Percentiles rank a stretch among this genome's conserved stretches.
These are phyloP conservation scores for Coelopa frigida DNA, from an alignment of 1,140 invertebrate species.

Conservation along the genomic window DNA sequence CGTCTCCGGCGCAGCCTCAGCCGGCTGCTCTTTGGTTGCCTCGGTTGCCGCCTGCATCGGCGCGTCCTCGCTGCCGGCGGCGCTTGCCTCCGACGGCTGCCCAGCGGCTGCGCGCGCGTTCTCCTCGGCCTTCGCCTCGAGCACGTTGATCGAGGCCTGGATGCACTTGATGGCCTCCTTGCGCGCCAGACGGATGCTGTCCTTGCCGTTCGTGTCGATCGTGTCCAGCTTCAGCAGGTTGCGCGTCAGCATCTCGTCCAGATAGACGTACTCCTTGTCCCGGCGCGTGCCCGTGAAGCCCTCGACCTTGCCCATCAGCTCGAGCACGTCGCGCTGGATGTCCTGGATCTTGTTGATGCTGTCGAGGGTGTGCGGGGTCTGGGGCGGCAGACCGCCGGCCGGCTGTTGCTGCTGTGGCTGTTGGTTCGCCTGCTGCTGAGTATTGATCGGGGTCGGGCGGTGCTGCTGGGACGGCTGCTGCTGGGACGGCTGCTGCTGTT, in stretches of 20 bases:
- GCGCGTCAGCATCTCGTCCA: conserved; percentile 92
- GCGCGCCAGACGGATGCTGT: conserved; percentile 75
- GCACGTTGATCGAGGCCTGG: conserved; percentile 71
- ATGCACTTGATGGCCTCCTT: conserved; percentile 84
- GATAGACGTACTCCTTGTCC: conserved; percentile 79
- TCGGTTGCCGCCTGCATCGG: background rate
- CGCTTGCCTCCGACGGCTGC: no score
- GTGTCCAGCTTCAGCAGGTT: conserved; percentile 85
- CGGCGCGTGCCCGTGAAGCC: conserved; percentile 64
- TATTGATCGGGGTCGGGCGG: conserved; percentile 27
- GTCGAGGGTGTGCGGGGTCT: conserved; percentile 52
- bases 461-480: conserved; percentile 26
- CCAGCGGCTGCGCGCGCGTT: conserved; percentile 36
- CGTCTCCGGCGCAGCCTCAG: background rate
- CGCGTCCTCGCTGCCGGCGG: background rate
- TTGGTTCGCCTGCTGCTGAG: conserved; percentile 30
- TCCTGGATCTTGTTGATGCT: conserved; percentile 70
- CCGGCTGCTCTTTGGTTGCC: conserved; percentile 2
- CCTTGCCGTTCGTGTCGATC: conserved; percentile 85
- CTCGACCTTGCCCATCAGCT: conserved; percentile 69
- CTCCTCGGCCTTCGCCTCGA: conserved; percentile 65
- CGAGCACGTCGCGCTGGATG: conserved; percentile 73
- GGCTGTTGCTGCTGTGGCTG: conserved; percentile 23
- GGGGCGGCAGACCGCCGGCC: conserved; percentile 29
- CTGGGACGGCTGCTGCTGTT: conserved; percentile 37